Evolutionary conservation across 2,797 vertebrate genomes (phyloP).

Genomic region (Diplodus sargus): DNA sequence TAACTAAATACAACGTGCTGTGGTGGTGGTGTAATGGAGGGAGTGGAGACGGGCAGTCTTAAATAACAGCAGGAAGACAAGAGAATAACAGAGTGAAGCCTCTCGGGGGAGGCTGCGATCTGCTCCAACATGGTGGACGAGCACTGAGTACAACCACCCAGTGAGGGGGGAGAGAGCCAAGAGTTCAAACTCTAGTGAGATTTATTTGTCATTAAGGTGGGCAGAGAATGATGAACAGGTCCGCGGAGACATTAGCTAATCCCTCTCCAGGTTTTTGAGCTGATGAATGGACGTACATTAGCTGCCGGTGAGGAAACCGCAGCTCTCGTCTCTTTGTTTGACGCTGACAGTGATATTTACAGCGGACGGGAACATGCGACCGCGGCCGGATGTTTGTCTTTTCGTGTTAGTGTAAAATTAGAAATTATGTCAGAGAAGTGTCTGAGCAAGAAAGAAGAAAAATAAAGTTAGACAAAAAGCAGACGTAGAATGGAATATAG

Average conservation of each 20-base stretch:
- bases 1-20: conserved; percentile 7
- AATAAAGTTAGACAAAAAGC: neutral
- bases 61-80: conserved; percentile 21
- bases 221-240: conserved; percentile 67
- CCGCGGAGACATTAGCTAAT: conserved; percentile 58
- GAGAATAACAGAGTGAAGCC: conserved; percentile 9
- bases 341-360: conserved; percentile 48
- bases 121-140: conserved; percentile 17
- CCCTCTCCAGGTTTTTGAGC: conserved; percentile 44
- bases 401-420: conserved; percentile 56
- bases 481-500: neutral
- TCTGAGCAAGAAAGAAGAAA: neutral
- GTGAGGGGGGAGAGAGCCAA: conserved; percentile 30
- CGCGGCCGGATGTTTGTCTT: conserved; percentile 40
- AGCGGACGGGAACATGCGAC: conserved; percentile 45
- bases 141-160: conserved; percentile 57
- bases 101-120: conserved; percentile 5
- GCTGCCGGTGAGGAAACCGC: conserved; percentile 37
- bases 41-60: conserved; percentile 17
- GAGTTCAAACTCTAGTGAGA: conserved; percentile 58
- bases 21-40: neutral
- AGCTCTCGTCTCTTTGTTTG: conserved; percentile 51
- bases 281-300: conserved; percentile 43
- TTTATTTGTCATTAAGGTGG: conserved; percentile 56
- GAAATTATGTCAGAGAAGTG: conserved; percentile 20